phyloP scores from a whole-genome alignment of 2,797 vertebrate genomes.

The Luscinia luscinia region DNA sequence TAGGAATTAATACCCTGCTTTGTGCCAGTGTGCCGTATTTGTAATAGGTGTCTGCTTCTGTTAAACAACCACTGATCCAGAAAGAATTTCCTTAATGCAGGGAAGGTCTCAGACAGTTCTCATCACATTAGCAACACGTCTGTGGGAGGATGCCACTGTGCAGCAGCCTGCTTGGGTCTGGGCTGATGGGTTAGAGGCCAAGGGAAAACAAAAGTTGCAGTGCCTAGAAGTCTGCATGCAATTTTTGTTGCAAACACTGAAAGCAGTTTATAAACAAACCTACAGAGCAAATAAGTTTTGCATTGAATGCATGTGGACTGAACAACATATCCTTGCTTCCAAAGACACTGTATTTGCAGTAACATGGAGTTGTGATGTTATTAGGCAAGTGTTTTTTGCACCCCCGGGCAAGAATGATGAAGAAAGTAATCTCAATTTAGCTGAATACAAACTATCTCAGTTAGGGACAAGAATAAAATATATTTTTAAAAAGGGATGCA shows the following conservation, averaged over 20 bases:
- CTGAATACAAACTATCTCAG: background rate
- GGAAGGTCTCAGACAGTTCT: background rate
- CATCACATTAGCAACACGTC: background rate
- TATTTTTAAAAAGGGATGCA: background rate
- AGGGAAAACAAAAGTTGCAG: background rate
- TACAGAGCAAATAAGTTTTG: background rate
- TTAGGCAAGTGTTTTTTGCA: background rate
- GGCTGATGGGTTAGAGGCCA: background rate
- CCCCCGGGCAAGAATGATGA: background rate
- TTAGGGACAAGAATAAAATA: background rate
- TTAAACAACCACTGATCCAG: background rate
- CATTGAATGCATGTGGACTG: background rate
- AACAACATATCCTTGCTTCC: background rate
- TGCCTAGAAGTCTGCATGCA: background rate
- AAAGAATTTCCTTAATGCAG: conserved; percentile 1
- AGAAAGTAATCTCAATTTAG: background rate
- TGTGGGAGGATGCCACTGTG: background rate
- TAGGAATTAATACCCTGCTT: background rate
- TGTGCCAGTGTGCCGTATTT: background rate
- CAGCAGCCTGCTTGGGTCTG: background rate
- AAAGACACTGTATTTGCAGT: background rate
- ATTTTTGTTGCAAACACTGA: background rate
- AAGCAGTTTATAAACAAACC: background rate
- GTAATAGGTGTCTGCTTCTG: background rate
- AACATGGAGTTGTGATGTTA: background rate